Percentiles rank a stretch among this genome's conserved stretches.
phyloP scores from a whole-genome alignment of 2,797 vertebrate species.

The Leptodactylus fallax region DNA sequence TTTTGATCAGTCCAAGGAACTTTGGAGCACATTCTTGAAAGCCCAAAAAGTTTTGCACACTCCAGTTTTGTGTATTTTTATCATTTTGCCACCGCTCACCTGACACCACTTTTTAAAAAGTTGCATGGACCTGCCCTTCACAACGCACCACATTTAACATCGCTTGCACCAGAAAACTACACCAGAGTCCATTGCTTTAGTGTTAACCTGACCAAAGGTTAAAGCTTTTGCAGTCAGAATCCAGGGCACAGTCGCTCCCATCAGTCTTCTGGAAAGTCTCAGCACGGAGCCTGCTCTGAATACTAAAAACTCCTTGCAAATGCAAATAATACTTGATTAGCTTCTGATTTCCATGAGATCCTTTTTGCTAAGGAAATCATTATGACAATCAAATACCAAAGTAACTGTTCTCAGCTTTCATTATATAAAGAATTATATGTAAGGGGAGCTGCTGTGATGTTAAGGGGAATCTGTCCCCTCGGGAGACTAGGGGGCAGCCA shows the following conservation, averaged over 20 bases:
- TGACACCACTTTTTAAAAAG: too few species aligned
- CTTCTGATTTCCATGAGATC: slow-evolving; percentile 38
- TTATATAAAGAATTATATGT: slow-evolving; percentile 11
- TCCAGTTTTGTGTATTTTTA: too few species aligned
- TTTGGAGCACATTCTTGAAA: too few species aligned
- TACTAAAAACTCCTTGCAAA: not conserved
- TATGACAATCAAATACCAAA: slow-evolving; percentile 34
- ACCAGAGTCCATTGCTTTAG: not conserved
- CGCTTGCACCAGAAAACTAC: not conserved
- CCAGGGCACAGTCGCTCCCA: not conserved
- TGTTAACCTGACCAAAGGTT: not conserved
- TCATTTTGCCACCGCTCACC: too few species aligned
- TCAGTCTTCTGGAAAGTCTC: not conserved
- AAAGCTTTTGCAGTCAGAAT: not conserved
- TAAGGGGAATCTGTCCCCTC: not conserved
- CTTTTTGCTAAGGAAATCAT: slow-evolving; percentile 29
- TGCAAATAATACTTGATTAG: slow-evolving; percentile 47
- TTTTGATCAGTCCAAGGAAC: too few species aligned
- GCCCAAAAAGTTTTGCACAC: too few species aligned
- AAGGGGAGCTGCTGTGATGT: not conserved
- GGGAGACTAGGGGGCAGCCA: not conserved
- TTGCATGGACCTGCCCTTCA: too few species aligned
- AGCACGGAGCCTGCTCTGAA: not conserved
- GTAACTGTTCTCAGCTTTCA: not conserved
- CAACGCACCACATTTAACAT: too few species aligned